phyloP scores from a whole-genome alignment of 2,888 invertebrate species.

The Fragum fragum region DNA sequence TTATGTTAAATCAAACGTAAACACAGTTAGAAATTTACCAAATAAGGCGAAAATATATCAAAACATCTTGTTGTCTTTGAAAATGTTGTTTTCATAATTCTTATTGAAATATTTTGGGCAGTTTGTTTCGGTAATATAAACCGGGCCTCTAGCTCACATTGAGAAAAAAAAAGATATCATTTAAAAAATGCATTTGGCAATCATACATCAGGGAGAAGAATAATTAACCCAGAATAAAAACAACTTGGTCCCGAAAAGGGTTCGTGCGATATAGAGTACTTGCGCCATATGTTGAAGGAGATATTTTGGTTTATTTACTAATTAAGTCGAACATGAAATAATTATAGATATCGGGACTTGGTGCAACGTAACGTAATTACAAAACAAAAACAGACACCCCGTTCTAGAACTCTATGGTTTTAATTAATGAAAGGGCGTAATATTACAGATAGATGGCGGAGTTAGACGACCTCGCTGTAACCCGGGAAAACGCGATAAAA shows the following conservation, averaged over 20 bases:
- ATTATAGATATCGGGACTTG: constrained; percentile 24
- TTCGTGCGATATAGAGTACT: not conserved
- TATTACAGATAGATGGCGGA: constrained; percentile 18
- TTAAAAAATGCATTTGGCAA: too few species aligned
- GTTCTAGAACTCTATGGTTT: constrained; percentile 22
- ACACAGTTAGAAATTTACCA: too few species aligned
- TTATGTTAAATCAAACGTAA: too few species aligned
- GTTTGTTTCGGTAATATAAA: too few species aligned
- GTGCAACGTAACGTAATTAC: constrained; percentile 15
- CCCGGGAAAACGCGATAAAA: constrained; percentile 26
- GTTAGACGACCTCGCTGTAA: constrained; percentile 56
- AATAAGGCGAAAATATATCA: too few species aligned
- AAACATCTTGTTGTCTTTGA: too few species aligned
- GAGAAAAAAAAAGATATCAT: too few species aligned
- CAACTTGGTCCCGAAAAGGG: not conserved
- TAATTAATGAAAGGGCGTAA: constrained; percentile 31
- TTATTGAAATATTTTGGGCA: too few species aligned
- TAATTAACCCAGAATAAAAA: too few species aligned
- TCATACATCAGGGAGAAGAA: too few species aligned
- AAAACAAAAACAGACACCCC: constrained; percentile 28
- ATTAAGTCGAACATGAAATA: constrained; percentile 30
- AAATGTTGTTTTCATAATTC: too few species aligned
- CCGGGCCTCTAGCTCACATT: too few species aligned
- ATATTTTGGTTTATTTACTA: constrained; percentile 31
- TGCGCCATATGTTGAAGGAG: constrained; percentile 22